These are phyloP conservation scores for Onthophagus sagittarius DNA, from an alignment of 2,888 invertebrate genomes.

Conservation along the genomic window DNA sequence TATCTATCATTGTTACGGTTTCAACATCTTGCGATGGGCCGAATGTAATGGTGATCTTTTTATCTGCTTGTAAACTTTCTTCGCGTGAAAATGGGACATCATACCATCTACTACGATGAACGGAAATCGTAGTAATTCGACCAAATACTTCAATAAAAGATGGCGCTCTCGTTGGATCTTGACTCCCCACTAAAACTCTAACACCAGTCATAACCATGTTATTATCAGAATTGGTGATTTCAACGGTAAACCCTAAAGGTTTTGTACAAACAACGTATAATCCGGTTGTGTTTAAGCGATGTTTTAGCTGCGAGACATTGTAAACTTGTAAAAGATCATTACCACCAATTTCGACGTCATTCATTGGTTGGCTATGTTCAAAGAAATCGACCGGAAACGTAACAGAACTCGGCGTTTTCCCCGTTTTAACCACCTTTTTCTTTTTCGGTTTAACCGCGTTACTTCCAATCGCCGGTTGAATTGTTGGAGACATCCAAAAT, in stretches of 20 bases:
- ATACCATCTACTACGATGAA: conserved; percentile 85
- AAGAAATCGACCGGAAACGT: conserved; percentile 95
- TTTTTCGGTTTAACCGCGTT: conserved; percentile 49
- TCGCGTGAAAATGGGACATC: conserved; percentile 93
- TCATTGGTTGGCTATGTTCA: conserved; percentile 88
- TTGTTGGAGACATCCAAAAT: conserved; percentile 64
- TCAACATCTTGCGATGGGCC: conserved; percentile 84
- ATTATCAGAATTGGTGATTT: conserved; percentile 81
- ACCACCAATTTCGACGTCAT: conserved; percentile 92
- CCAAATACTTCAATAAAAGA: conserved; percentile 74
- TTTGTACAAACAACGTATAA: conserved; percentile 93
- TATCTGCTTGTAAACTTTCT: conserved; percentile 88
- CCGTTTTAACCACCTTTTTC: conserved; percentile 57
- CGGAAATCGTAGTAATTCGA: conserved; percentile 66
- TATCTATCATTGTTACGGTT: conserved; percentile 89
- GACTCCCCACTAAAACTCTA: conserved; percentile 80
- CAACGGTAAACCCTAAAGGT: conserved; percentile 83
- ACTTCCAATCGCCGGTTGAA: conserved; percentile 54
- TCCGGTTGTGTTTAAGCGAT: conserved; percentile 78
- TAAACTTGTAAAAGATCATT: conserved; percentile 93
- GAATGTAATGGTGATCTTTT: conserved; percentile 78
- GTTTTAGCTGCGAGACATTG: conserved; percentile 89
- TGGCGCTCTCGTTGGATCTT: conserved; percentile 75
- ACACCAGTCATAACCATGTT: conserved; percentile 76
- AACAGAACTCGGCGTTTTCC: conserved; percentile 62